A percentile compares a stretch with the other conserved stretches of the same genome.
Evolutionary conservation across 1,140 invertebrate genomes (phyloP).

Genomic region (Anastrepha obliqua): DNA sequence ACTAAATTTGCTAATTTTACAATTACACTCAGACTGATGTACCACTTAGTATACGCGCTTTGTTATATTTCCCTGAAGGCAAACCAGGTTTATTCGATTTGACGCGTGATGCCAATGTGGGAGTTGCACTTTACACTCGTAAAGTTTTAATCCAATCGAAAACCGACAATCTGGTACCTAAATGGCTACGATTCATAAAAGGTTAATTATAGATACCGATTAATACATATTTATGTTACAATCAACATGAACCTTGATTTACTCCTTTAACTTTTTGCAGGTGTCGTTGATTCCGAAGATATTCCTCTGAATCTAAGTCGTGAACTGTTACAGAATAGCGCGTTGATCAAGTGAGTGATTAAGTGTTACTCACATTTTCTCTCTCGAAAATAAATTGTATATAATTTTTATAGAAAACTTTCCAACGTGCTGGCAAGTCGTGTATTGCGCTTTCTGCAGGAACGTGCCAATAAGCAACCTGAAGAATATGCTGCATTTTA

Average conservation of each 20-base stretch:
- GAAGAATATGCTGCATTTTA: conserved; percentile 92
- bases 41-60: conserved; percentile 91
- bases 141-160: conserved; percentile 94
- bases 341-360: conserved; percentile 85
- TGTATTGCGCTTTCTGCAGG: conserved; percentile 90
- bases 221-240: too few species aligned
- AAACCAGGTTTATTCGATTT: conserved; percentile 93
- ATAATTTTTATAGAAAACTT: conserved; percentile 81
- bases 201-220: conserved; percentile 72
- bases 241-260: too few species aligned
- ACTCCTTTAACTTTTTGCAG: conserved; percentile 1
- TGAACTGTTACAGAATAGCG: conserved; percentile 95
- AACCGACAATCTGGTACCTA: conserved; percentile 92
- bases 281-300: conserved; percentile 98
- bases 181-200: conserved; percentile 96
- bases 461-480: conserved; percentile 89
- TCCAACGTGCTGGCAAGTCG: conserved; percentile 89
- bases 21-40: conserved; percentile 82
- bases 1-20: conserved; percentile 7
- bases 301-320: conserved; percentile 97
- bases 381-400: not conserved
- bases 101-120: conserved; percentile 86
- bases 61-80: conserved; percentile 95
- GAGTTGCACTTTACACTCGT: conserved; percentile 91
- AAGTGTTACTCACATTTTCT: not conserved